Evolutionary conservation across 2,888 invertebrate species (phyloP).

Genomic region (Melanotus villosus): DNA sequence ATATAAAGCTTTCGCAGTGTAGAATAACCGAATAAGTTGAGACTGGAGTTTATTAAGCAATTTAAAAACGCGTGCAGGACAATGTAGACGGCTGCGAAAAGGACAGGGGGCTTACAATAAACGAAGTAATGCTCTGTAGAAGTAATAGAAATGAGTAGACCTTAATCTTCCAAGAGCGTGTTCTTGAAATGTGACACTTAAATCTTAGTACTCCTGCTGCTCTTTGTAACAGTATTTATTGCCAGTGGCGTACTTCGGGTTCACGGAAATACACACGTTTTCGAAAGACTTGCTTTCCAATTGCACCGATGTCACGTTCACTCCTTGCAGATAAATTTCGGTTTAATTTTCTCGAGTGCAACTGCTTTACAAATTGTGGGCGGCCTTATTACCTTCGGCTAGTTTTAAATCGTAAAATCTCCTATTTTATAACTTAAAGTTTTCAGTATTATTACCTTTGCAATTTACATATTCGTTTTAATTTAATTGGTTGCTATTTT

Average conservation of each 20-base stretch:
- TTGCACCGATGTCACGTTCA: not conserved
- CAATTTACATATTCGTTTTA: no score
- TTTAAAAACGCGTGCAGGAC: constrained; percentile 40
- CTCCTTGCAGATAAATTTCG: not conserved
- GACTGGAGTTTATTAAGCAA: constrained; percentile 41
- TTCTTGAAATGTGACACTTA: constrained; percentile 35
- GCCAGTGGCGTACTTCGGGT: constrained; percentile 25
- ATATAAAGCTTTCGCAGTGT: constrained; percentile 24
- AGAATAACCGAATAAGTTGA: constrained; percentile 25
- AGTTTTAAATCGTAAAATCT: no score
- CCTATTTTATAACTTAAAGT: no score
- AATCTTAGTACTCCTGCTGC: constrained; percentile 20
- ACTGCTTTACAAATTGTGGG: no score
- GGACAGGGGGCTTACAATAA: constrained; percentile 32
- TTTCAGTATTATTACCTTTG: no score
- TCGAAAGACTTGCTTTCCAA: not conserved
- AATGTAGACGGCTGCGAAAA: constrained; percentile 33
- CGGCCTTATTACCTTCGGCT: no score
- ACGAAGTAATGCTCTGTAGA: constrained; percentile 28
- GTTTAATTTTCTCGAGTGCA: not conserved
- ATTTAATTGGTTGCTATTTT: no score
- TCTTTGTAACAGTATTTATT: constrained; percentile 30
- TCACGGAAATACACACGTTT: not conserved
- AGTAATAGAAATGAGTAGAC: constrained; percentile 40
- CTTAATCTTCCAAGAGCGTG: constrained; percentile 30